Base-by-base conservation (phyloP, 2,113 vertebrate species). In the Cynocephalus volans region DNA sequence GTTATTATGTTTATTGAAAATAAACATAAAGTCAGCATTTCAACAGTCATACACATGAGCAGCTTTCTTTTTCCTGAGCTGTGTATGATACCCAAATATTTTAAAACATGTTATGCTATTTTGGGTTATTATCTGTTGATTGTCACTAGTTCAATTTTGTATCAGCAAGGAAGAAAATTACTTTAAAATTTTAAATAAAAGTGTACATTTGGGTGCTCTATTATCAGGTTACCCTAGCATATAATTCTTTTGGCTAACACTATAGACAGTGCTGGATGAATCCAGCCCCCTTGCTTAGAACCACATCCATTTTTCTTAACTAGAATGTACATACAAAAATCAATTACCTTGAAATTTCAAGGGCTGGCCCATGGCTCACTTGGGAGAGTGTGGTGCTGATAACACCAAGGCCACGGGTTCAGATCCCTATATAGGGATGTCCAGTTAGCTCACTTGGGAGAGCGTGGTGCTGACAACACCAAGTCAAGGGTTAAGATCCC, bases 11-110 rank as follows among this genome's bases (percentile, higher is more conserved):
- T 96, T 80, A 96, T 65, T 94, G 65, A 67, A 97, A 97, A 97
- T 97, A 93, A 98, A 97, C 95, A 45, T 2, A 86, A 95, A 97
- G 88, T 92, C 88, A 96, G 96, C 86, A 96, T 95, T 98, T 97
- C 52, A 41, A 52, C 72, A 79, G n/a, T 93, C 94, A 70, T 41
- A 95, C 64, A 97, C 89, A 88, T 4, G 15, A 86, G 31, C 15
- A n/a, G 48, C 62, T 94, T 96, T 91, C 76, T 94, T 88, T 96
- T 87, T 36, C 87, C 72, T 94, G 24, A 65, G 85, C 48, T 92
- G 31, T 79, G 77, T 60, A 87, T 33, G 94, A 80, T 81, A 93
- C 10, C 28, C 83, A 70, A 97, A 85, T 93, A 97, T 56, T 95
- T 95, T 60, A 67, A 64, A 97, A 88, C 52, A 90, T 96, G 62